These are phyloP conservation scores for Borostomias antarcticus DNA, from an alignment of 2,797 vertebrate species.

Conservation along the genomic window DNA sequence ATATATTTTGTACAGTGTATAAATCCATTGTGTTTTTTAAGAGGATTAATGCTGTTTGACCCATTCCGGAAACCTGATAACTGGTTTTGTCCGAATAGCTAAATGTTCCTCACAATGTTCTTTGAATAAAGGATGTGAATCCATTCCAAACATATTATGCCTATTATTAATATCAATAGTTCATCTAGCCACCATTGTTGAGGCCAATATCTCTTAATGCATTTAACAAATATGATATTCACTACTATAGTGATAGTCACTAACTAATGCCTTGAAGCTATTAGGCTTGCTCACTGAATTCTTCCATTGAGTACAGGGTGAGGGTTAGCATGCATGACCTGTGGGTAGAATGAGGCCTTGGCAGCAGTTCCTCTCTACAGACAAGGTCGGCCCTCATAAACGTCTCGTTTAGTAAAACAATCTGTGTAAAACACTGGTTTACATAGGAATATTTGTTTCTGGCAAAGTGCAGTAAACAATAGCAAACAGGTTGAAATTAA, in stretches of 20 bases:
- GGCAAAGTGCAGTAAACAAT: conserved; percentile 72
- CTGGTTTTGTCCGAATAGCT: neutral
- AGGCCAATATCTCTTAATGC: conserved; percentile 75
- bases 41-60: conserved; percentile 78
- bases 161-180: neutral
- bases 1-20: conserved; percentile 22
- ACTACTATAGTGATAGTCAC: neutral
- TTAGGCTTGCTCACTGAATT: conserved; percentile 51
- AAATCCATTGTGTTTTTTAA: conserved; percentile 79
- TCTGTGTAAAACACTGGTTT: conserved; percentile 71
- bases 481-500: conserved; percentile 80
- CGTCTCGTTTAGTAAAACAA: conserved; percentile 68
- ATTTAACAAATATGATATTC: neutral
- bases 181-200: conserved; percentile 80
- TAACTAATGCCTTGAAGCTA: neutral
- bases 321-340: neutral
- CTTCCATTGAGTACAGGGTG: conserved; percentile 60
- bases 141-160: neutral
- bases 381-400: neutral
- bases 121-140: too few species aligned
- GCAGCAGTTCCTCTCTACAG: conserved; percentile 40
- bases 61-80: conserved; percentile 56
- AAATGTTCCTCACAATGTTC: too few species aligned
- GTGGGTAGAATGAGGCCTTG: neutral
- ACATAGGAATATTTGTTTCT: conserved; percentile 77